Conservation (phyloP, 2,113 vertebrate genomes). For the Arizona elegans region DNA sequence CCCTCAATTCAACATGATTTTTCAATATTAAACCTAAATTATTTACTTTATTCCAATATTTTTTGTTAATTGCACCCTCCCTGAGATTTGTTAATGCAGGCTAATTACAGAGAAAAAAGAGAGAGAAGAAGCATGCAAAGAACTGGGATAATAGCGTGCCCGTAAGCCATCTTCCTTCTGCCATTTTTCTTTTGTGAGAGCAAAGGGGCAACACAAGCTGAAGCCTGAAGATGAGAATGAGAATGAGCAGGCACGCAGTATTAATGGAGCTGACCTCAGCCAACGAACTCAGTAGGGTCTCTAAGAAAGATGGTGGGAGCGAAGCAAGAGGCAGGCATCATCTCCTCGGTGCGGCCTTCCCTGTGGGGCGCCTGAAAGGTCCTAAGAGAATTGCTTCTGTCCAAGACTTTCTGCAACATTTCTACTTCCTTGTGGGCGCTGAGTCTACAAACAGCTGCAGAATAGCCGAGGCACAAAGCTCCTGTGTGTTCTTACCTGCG, state of each 20-base stretch:
- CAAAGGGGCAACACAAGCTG: not conserved
- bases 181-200: not conserved
- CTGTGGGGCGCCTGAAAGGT: not conserved
- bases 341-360: no score
- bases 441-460: not conserved
- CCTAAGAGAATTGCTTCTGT: not conserved
- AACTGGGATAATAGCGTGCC: not conserved
- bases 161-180: not conserved
- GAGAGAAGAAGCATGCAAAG: not conserved
- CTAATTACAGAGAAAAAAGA: not conserved
- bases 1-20: not conserved
- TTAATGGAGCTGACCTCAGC: not conserved
- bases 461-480: not conserved
- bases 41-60: not conserved
- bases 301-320: not conserved
- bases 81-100: not conserved
- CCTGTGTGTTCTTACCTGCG: constrained; percentile 67
- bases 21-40: not conserved
- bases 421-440: not conserved
- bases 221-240: not conserved
- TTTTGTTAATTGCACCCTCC: not conserved
- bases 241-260: not conserved
- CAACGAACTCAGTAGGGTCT: not conserved
- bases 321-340: not conserved
- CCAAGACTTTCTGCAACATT: not conserved